These are phyloP conservation scores for Tholera decimalis DNA, from an alignment of 2,888 invertebrate species.

Conservation along the genomic window DNA sequence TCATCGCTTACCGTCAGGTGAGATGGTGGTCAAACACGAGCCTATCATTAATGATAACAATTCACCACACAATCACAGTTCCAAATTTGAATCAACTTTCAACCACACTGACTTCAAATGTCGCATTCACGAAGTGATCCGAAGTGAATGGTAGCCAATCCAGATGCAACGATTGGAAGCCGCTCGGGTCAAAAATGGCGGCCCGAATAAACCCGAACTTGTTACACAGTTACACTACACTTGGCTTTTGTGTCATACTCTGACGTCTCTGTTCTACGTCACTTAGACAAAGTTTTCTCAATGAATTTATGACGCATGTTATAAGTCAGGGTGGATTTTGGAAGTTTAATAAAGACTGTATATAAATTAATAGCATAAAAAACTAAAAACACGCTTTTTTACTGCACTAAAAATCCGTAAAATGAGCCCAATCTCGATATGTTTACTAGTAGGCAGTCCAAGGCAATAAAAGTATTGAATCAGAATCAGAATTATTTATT, in stretches of 20 bases:
- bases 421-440: no score
- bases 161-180: constrained; percentile 11
- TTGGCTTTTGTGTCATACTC: constrained; percentile 19
- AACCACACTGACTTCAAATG: constrained; percentile 16
- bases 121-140: constrained; percentile 38
- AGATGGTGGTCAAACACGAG: no score
- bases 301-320: constrained; percentile 20
- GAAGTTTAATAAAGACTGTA: background rate
- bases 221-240: constrained; percentile 12
- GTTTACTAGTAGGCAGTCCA: no score
- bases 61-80: background rate
- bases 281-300: constrained; percentile 21
- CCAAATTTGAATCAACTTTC: constrained; percentile 28
- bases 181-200: constrained; percentile 27
- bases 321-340: background rate
- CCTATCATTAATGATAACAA: no score
- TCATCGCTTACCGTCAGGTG: no score
- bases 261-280: constrained; percentile 30
- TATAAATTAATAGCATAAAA: no score
- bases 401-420: no score
- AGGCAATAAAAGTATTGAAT: no score
- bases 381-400: no score
- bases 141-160: constrained; percentile 36
- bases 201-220: constrained; percentile 19
- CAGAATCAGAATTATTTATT: no score